A percentile compares a stretch with the other conserved stretches of the same genome.
These are phyloP conservation scores for Phallusia fumigata DNA, from an alignment of 23 tunicate species.

Conservation along the genomic window DNA sequence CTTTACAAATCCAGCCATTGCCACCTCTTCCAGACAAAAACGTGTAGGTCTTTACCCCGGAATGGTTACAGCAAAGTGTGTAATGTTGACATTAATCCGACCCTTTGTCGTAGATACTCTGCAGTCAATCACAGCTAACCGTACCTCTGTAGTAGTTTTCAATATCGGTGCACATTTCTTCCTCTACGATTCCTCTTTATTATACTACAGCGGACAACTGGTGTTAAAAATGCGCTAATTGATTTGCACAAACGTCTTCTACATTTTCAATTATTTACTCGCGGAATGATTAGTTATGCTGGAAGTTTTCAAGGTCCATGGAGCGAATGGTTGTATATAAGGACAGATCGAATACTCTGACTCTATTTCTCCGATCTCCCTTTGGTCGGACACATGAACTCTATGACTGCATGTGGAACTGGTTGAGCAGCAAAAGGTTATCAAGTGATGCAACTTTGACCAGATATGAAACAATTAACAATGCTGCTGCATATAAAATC, in stretches of 20 bases:
- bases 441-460: too few relatives aligned
- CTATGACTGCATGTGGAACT: too few relatives aligned
- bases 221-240: constrained; percentile 21
- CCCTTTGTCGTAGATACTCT: constrained; percentile 40
- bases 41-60: too few relatives aligned
- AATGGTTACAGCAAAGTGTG: constrained; percentile 1
- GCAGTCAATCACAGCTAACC: constrained; percentile 6
- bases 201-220: constrained; percentile 14
- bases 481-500: too few relatives aligned
- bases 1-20: too few relatives aligned
- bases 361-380: too few relatives aligned
- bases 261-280: background rate
- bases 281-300: background rate
- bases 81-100: constrained; percentile 16
- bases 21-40: too few relatives aligned
- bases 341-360: background rate
- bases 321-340: background rate
- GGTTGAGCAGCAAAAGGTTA: too few relatives aligned
- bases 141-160: constrained; percentile 28
- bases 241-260: background rate
- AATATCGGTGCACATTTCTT: constrained; percentile 44
- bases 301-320: background rate
- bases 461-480: too few relatives aligned
- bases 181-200: constrained; percentile 19
- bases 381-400: too few relatives aligned